Percentiles rank a stretch among this genome's conserved stretches.
Conservation (phyloP, 2,888 invertebrate genomes). For the Hirtodrosophila cameraria region DNA sequence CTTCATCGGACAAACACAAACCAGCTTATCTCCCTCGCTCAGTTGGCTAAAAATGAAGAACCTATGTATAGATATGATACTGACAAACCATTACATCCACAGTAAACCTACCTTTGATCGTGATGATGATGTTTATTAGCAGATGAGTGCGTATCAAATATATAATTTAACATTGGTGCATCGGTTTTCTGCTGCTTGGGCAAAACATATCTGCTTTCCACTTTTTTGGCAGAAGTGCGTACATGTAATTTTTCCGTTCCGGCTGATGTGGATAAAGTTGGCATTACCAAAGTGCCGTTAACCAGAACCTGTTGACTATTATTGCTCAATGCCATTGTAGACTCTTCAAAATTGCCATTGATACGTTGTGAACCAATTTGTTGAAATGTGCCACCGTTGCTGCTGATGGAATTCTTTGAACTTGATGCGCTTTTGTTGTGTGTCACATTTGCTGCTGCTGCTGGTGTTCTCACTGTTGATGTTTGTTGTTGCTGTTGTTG, state of each 20-base stretch:
- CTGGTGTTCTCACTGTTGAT: conserved; percentile 29
- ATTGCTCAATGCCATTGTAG: conserved; percentile 11
- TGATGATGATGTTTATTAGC: conserved; percentile 90
- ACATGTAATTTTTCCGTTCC: conserved; percentile 40
- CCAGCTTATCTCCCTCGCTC: too few species aligned
- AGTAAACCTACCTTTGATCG: conserved; percentile 86
- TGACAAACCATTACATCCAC: too few species aligned
- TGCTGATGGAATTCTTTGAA: conserved; percentile 50
- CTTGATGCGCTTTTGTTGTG: conserved; percentile 47
- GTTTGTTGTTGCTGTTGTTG: conserved; percentile 35
- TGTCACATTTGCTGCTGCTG: conserved; percentile 23
- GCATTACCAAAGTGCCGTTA: conserved; percentile 17
- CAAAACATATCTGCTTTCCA: conserved; percentile 83
- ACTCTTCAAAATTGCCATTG: conserved; percentile 51
- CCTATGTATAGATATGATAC: too few species aligned
- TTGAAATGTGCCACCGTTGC: conserved; percentile 59
- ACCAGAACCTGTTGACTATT: conserved; percentile 37
- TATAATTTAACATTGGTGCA: conserved; percentile 90
- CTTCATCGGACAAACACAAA: too few species aligned
- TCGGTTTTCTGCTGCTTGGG: conserved; percentile 86
- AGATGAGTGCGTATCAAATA: conserved; percentile 89
- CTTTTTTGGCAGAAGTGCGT: conserved; percentile 69
- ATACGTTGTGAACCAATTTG: conserved; percentile 77
- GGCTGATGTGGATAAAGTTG: conserved; percentile 40
- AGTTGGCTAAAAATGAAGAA: too few species aligned